A percentile compares a stretch with the other conserved stretches of the same genome.
phyloP scores from a whole-genome alignment of 2,113 vertebrate species.

The Himantopus leucocephalus region DNA sequence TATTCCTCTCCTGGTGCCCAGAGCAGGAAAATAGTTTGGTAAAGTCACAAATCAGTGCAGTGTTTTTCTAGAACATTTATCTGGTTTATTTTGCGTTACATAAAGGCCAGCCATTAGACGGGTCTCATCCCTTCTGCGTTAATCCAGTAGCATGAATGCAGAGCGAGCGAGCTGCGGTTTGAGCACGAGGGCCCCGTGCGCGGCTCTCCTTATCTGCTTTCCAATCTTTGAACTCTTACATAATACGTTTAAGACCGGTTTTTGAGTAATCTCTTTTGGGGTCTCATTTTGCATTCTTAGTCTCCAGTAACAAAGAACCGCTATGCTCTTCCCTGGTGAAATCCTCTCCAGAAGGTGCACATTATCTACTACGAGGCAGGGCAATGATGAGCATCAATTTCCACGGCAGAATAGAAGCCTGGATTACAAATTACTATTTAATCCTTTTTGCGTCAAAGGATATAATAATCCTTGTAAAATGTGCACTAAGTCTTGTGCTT shows the following conservation, averaged over 20 bases:
- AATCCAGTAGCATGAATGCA: not conserved
- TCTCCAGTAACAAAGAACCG: constrained; percentile 3
- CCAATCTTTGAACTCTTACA: constrained; percentile 15
- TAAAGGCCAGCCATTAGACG: constrained; percentile 31
- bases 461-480: constrained; percentile 61
- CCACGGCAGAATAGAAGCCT: constrained; percentile 32
- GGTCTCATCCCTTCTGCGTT: not conserved
- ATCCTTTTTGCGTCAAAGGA: constrained; percentile 69
- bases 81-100: constrained; percentile 27
- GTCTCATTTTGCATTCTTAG: constrained; percentile 31
- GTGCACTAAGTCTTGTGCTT: constrained; percentile 48
- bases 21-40: not conserved
- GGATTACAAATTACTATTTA: constrained; percentile 66
- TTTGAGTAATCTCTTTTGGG: constrained; percentile 50
- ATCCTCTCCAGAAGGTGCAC: constrained; percentile 61
- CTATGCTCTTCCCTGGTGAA: not conserved
- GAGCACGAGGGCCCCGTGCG: fast-evolving
- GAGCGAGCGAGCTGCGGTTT: not conserved
- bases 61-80: not conserved
- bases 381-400: constrained; percentile 53
- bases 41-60: not conserved
- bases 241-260: constrained; percentile 38
- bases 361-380: constrained; percentile 29
- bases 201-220: constrained; percentile 12
- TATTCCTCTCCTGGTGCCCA: not conserved